Evolutionary conservation across 2,888 invertebrate genomes (phyloP).

Genomic region (Anoplius nigerrimus): DNA sequence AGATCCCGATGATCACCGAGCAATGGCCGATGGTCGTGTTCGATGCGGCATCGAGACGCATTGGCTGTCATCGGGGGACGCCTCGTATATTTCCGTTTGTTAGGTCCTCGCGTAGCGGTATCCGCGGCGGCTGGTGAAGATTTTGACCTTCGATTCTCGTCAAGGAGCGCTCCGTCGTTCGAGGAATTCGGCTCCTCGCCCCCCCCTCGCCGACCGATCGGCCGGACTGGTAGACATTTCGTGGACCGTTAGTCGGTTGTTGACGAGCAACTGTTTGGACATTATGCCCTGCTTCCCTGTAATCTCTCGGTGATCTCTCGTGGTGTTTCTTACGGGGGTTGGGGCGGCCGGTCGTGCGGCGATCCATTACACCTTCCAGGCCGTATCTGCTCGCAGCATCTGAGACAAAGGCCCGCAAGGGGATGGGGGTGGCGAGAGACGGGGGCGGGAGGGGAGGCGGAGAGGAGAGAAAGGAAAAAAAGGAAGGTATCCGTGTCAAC

Average conservation of each 20-base stretch:
- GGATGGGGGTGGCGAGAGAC: constrained; percentile 15
- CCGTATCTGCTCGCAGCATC: constrained; percentile 65
- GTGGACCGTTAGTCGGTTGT: constrained; percentile 62
- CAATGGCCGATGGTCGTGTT: no score
- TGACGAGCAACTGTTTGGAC: constrained; percentile 70
- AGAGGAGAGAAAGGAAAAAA: constrained; percentile 16
- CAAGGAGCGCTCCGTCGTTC: constrained; percentile 33
- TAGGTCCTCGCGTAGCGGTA: constrained; percentile 27
- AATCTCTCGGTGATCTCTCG: constrained; percentile 65
- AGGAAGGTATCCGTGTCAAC: constrained; percentile 54
- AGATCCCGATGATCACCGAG: no score
- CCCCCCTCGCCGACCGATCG: not conserved
- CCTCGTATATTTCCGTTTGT: not conserved
- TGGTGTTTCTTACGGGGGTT: constrained; percentile 50
- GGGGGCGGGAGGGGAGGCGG: constrained; percentile 8
- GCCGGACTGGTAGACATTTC: constrained; percentile 49
- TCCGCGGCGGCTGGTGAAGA: constrained; percentile 33
- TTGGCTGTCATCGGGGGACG: not conserved
- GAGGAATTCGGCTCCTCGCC: constrained; percentile 54
- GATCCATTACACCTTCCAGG: constrained; percentile 67
- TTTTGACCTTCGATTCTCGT: constrained; percentile 43
- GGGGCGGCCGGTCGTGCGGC: constrained; percentile 61
- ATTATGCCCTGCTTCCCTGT: constrained; percentile 68
- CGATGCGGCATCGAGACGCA: not conserved
- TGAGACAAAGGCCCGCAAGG: constrained; percentile 61